These are phyloP conservation scores for Pelmatolapia mariae DNA, from an alignment of 2,113 vertebrate species.

Conservation along the genomic window DNA sequence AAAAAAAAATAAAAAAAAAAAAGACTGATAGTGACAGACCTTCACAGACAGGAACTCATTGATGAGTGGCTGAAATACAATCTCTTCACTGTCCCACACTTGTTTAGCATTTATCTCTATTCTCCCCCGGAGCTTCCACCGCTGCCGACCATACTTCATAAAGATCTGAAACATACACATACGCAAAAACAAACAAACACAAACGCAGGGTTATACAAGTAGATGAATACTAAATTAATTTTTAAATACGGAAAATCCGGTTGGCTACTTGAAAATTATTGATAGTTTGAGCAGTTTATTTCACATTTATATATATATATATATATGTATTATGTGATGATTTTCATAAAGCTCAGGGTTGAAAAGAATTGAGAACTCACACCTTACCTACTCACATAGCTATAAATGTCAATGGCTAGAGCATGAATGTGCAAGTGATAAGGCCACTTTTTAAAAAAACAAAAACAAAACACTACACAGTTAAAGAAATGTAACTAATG, in stretches of 20 bases:
- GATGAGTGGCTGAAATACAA: conserved; percentile 88
- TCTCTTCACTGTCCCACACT: conserved; percentile 96
- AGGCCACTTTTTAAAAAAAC: not conserved
- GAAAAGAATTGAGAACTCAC: not conserved
- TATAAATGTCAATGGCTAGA: not conserved
- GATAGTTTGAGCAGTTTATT: not conserved
- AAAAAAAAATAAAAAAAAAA: not conserved
- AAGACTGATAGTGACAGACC: conserved; percentile 69
- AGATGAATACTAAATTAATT: not conserved
- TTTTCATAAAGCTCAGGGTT: not conserved
- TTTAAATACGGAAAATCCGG: not conserved
- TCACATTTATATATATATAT: too few relatives aligned
- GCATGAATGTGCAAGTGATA: not conserved
- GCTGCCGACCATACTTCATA: conserved; percentile 93
- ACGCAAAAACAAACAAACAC: not conserved
- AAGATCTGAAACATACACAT: conserved; percentile 76
- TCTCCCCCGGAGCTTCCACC: conserved; percentile 90
- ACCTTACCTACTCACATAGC: not conserved
- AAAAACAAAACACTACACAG: not conserved
- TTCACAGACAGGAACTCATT: conserved; percentile 95
- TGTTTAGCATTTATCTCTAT: conserved; percentile 92
- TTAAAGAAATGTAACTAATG: not conserved
- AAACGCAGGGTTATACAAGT: not conserved
- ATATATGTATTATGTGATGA: not conserved
- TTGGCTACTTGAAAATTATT: not conserved